A percentile compares a stretch with the other conserved stretches of the same genome.
Evolutionary conservation across 2,797 vertebrate species (phyloP).

Genomic region (Anableps anableps): DNA sequence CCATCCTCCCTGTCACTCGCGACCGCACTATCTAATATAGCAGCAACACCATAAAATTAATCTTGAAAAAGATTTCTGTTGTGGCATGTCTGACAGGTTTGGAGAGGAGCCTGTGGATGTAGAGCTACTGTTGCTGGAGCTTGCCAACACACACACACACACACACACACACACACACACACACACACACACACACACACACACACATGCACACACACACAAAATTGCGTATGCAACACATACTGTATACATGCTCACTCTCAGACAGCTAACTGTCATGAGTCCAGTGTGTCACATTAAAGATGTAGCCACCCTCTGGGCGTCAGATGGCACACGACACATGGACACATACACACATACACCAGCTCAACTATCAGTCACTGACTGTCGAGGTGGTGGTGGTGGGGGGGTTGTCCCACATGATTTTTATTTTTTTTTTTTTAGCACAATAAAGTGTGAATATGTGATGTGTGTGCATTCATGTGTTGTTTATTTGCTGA

Average conservation of each 20-base stretch:
- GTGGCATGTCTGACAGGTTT: slow-evolving; percentile 69
- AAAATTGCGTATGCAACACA: slow-evolving; percentile 23
- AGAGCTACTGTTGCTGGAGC: slow-evolving; percentile 51
- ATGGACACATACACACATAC: slow-evolving; percentile 39
- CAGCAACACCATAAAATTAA: slow-evolving; percentile 66
- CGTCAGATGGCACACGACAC: slow-evolving; percentile 50
- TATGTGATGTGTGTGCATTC: slow-evolving; percentile 24
- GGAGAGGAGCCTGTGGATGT: slow-evolving; percentile 61
- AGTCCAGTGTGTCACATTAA: slow-evolving; percentile 66
- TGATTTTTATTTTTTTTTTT: slow-evolving; percentile 17
- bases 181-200: slow-evolving; percentile 22
- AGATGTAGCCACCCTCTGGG: slow-evolving; percentile 60
- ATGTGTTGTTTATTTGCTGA: slow-evolving; percentile 19
- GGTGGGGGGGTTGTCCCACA: slow-evolving; percentile 34
- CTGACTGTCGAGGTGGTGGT: slow-evolving; percentile 12
- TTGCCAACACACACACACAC: slow-evolving; percentile 35
- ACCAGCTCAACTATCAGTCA: slow-evolving; percentile 62
- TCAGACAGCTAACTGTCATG: slow-evolving; percentile 63
- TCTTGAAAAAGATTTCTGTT: slow-evolving; percentile 72
- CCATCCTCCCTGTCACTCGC: slow-evolving; percentile 55
- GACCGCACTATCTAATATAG: slow-evolving; percentile 67
- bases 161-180: slow-evolving; percentile 28
- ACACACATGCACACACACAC: slow-evolving; percentile 35
- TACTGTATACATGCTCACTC: slow-evolving; percentile 24
- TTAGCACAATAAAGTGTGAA: neutral